These are phyloP conservation scores for Condylostylus longicornis DNA, from an alignment of 1,140 invertebrate species.

Conservation along the genomic window DNA sequence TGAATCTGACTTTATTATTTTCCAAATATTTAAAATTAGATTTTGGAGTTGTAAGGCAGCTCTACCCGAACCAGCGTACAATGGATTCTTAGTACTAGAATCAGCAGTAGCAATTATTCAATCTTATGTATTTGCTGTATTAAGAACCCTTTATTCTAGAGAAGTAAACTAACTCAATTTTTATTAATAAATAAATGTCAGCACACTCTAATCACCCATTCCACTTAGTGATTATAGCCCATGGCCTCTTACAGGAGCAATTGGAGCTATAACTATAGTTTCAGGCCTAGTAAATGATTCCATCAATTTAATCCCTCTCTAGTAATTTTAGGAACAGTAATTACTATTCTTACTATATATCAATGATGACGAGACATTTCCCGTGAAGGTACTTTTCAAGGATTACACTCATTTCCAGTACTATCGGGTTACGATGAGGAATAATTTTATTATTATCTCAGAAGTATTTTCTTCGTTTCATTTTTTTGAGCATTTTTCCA, in stretches of 20 bases:
- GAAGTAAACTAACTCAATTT: conserved; percentile 38
- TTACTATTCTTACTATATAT: conserved; percentile 34
- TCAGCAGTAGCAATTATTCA: conserved; percentile 38
- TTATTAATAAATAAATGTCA: conserved; percentile 32
- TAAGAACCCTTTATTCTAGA: conserved; percentile 37
- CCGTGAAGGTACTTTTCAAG: conserved; percentile 42
- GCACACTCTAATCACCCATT: conserved; percentile 34
- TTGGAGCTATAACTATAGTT: conserved; percentile 31
- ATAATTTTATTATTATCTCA: conserved; percentile 48
- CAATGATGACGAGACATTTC: conserved; percentile 51
- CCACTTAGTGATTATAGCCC: conserved; percentile 41
- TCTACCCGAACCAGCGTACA: too few species aligned
- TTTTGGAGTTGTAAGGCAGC: too few species aligned
- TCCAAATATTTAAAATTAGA: too few species aligned
- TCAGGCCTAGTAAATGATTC: conserved; percentile 35
- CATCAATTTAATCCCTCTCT: conserved; percentile 33
- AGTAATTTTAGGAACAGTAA: conserved; percentile 33
- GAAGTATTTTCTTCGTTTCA: conserved; percentile 46
- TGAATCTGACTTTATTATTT: too few species aligned
- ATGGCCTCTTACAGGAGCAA: conserved; percentile 35
- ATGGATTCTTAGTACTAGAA: conserved; percentile 37
- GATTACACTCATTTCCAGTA: conserved; percentile 34
- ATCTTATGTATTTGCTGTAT: conserved; percentile 39
- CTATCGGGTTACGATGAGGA: conserved; percentile 37
- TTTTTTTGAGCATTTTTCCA: conserved; percentile 54